Base-by-base conservation (phyloP, 2,113 vertebrate species). In the Phrynosoma platyrhinos region DNA sequence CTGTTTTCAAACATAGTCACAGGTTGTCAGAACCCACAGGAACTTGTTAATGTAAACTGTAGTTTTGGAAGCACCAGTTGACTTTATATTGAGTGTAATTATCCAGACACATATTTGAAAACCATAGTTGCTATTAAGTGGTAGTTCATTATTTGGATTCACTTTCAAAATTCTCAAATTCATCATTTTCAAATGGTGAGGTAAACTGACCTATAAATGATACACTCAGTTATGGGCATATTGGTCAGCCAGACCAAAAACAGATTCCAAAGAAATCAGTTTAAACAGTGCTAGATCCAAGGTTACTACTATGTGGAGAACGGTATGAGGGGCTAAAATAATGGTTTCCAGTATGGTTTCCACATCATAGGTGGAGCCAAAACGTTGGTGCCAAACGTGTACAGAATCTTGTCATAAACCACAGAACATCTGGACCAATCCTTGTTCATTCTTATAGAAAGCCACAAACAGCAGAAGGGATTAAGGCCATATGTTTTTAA, bases 331-430 rank as follows among this genome's bases (percentile, higher is more conserved):
- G 47, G 47, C 47, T 47, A 47, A 47, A 47, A 47, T 47, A 7
- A 47, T 5, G 47, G 47, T 47, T 47, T 47, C 47, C 47, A 47
- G 5, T 47, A 47, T 47, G 47, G 47, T 47, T 47, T 47, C 4
- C 47, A 47, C 47, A 47, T 47, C 47, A 47, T 47, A 7, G 47
- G 47, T 47, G 7, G 47, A 7, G 47, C 47, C 47, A 47, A 47
- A 47, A 62, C 83, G 36, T 89, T 62, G 71, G 10, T 42, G 75
- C 21, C 81, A 30, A n/a, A 68, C 82, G 72, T 79, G 84, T 25
- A 4, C 23, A 80, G 53, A 62, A 62, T 10, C 3, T 16, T 9
- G 16, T 32, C 36, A 81, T 23, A 21, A 2, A 10, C 16, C 20
- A 3, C 18, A 62, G 18, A 58, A 27, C 55, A 55, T 62, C 53